Conservation (phyloP, 1,140 invertebrate species). For the Drosophila hydei region DNA sequence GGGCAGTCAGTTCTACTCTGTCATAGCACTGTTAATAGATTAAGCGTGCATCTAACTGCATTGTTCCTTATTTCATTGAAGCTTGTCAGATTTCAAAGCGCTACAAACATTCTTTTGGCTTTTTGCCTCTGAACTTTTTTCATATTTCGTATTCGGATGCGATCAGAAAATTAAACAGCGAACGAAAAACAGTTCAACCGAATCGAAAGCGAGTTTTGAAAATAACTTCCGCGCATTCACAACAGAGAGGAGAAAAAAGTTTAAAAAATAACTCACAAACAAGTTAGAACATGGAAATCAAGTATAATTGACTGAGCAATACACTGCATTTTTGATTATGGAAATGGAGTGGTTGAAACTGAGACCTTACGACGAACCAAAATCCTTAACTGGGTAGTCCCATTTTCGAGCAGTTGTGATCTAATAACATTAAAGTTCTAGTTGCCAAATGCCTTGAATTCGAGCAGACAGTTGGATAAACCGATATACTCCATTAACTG, state of each 20-base stretch:
- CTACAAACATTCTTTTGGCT: conserved; percentile 10
- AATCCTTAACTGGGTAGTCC: too few relatives aligned
- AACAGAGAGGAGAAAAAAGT: conserved; percentile 6
- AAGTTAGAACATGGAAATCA: not conserved
- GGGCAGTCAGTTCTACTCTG: too few relatives aligned
- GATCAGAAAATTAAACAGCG: conserved; percentile 21
- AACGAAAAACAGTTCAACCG: conserved; percentile 41
- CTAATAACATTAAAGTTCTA: too few relatives aligned
- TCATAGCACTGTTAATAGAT: too few relatives aligned
- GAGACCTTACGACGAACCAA: too few relatives aligned
- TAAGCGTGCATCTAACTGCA: not conserved
- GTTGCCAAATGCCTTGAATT: too few relatives aligned
- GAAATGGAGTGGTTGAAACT: too few relatives aligned
- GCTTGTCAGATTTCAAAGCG: conserved; percentile 6
- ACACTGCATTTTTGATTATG: not conserved
- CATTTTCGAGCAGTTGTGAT: too few relatives aligned
- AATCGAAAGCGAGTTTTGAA: conserved; percentile 50
- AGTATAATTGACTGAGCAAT: not conserved
- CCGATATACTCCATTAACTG: too few relatives aligned
- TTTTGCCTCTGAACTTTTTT: conserved; percentile 46
- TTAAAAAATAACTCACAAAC: not conserved
- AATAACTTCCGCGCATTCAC: conserved; percentile 63
- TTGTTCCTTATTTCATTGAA: not conserved
- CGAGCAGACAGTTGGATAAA: too few relatives aligned
- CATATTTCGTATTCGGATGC: conserved; percentile 12